phyloP scores from a whole-genome alignment of 2,113 vertebrate genomes.

The Nothoprocta perdicaria region DNA sequence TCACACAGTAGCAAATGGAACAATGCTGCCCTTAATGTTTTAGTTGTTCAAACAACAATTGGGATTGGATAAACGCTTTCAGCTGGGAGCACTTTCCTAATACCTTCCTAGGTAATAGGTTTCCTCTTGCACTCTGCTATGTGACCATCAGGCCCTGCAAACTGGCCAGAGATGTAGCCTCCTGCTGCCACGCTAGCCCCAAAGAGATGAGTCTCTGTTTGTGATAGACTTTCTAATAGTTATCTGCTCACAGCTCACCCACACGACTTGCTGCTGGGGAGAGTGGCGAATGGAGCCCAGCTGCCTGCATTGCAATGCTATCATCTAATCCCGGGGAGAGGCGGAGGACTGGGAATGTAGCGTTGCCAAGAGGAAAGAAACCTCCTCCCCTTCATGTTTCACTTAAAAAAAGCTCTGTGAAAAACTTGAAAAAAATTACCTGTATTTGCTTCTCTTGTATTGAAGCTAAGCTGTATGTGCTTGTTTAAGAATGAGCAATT shows the following conservation, averaged over 20 bases:
- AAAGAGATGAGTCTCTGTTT: not conserved
- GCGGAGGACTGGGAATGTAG: not conserved
- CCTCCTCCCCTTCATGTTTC: fast-evolving
- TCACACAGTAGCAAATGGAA: constrained; percentile 78
- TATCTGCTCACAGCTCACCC: not conserved
- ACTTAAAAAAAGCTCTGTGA: not conserved
- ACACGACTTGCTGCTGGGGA: not conserved
- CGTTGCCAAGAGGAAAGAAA: not conserved
- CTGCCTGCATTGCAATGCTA: not conserved
- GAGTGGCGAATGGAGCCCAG: not conserved
- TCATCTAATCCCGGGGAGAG: not conserved
- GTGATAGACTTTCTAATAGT: not conserved
- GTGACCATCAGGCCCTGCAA: not conserved
- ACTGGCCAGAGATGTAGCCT: not conserved
- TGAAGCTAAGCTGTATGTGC: not conserved
- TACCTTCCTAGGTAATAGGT: constrained; percentile 72
- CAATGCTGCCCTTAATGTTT: constrained; percentile 67
- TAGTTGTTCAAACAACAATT: constrained; percentile 73
- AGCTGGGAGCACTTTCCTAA: constrained; percentile 76
- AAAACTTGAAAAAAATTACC: fast-evolving
- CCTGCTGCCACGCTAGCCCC: not conserved
- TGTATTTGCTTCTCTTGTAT: not conserved
- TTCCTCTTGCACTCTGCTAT: constrained; percentile 15
- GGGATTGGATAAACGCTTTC: constrained; percentile 79
- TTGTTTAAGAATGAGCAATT: not conserved